phyloP scores from a whole-genome alignment of 2,797 vertebrate species.

The Leptodactylus fallax region DNA sequence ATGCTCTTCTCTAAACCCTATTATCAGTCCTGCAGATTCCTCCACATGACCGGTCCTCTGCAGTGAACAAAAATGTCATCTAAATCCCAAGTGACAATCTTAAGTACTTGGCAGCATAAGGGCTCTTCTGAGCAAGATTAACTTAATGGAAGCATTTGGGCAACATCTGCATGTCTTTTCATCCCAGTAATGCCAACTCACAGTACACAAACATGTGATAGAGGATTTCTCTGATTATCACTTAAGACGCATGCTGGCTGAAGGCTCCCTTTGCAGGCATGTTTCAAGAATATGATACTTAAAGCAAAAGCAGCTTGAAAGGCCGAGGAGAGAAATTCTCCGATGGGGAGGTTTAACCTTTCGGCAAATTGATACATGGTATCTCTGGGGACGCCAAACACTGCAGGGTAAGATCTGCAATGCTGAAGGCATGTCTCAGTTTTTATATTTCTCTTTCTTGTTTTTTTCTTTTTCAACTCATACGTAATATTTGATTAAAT shows the following conservation, averaged over 20 bases:
- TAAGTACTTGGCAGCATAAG: slow-evolving; percentile 75
- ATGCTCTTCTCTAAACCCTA: slow-evolving; percentile 69
- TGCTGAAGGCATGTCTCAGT: slow-evolving; percentile 2
- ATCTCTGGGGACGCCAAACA: slow-evolving; percentile 14
- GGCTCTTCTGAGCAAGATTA: slow-evolving; percentile 76
- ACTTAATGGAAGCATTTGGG: slow-evolving; percentile 74
- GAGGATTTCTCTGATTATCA: slow-evolving; percentile 75
- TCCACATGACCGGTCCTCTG: slow-evolving; percentile 72
- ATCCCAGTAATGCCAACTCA: slow-evolving; percentile 71
- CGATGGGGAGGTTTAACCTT: slow-evolving; percentile 57
- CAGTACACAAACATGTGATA: slow-evolving; percentile 72
- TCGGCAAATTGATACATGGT: slow-evolving; percentile 47
- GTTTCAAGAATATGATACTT: slow-evolving; percentile 58
- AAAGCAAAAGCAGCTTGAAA: slow-evolving; percentile 53
- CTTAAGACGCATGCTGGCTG: slow-evolving; percentile 72
- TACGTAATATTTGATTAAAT: slow-evolving; percentile 34
- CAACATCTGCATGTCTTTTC: slow-evolving; percentile 74
- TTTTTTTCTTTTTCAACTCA: slow-evolving; percentile 17
- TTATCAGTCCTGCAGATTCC: slow-evolving; percentile 71
- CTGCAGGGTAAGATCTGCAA: slow-evolving; percentile 38
- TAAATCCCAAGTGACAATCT: slow-evolving; percentile 73
- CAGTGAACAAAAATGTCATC: slow-evolving; percentile 73
- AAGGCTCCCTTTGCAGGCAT: slow-evolving; percentile 65
- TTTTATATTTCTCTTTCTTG: not conserved
- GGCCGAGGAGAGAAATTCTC: slow-evolving; percentile 29